These are phyloP conservation scores for Pyrocoelia pectoralis DNA, from an alignment of 2,888 invertebrate species.

Conservation along the genomic window DNA sequence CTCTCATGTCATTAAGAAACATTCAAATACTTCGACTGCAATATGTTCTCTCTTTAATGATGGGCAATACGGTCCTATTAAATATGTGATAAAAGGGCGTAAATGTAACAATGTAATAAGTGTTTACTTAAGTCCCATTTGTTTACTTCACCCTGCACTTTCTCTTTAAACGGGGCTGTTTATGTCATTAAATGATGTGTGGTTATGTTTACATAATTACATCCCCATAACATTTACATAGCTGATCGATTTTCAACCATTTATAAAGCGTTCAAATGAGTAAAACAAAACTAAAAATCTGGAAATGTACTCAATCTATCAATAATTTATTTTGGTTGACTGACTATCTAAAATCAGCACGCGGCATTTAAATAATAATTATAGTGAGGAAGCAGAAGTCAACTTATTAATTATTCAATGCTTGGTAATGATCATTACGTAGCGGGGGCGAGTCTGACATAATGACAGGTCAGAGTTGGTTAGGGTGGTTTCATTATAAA, in stretches of 20 bases:
- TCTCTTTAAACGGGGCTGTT: conserved; percentile 23
- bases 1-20: too few species aligned
- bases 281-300: neutral
- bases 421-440: conserved; percentile 51
- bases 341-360: conserved; percentile 33
- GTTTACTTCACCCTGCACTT: conserved; percentile 33
- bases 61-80: neutral
- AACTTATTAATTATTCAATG: conserved; percentile 52
- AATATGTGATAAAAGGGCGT: conserved; percentile 13
- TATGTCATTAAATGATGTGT: conserved; percentile 20
- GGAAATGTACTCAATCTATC: neutral
- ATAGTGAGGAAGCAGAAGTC: conserved; percentile 49
- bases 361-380: conserved; percentile 44
- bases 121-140: conserved; percentile 27
- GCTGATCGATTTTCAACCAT: neutral
- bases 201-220: conserved; percentile 31
- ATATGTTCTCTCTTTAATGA: too few species aligned
- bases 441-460: conserved; percentile 56
- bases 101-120: too few species aligned
- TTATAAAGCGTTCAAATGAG: neutral
- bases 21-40: too few species aligned
- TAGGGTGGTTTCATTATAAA: conserved; percentile 44
- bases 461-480: conserved; percentile 60
- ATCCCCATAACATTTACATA: conserved; percentile 3
- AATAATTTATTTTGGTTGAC: conserved; percentile 1